Evolutionary conservation across 2,113 vertebrate genomes (phyloP), one percentile per base, ranked within the genome.

Genomic region (Tonatia bakeri): DNA sequence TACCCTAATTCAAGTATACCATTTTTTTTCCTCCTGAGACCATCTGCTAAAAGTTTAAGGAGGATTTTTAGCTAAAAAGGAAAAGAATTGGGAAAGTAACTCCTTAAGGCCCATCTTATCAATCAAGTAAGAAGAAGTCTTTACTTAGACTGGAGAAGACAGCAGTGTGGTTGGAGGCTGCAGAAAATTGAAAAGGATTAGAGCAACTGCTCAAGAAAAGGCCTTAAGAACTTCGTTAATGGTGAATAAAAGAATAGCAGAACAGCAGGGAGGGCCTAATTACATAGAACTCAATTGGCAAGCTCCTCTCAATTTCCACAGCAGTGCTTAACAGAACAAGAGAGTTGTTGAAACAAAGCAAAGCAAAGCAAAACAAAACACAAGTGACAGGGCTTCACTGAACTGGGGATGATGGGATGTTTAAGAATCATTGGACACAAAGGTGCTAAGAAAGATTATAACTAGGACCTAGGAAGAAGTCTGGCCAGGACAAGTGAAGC

Each of bases 191-290:
- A 75, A 80, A 85, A 31, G 15, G 67, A 76, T 86, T 87, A 90
- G 28, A 96, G 80, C 28, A 92, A 94, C 59, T 77, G 47, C 76
- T 79, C 33, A 89, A 96, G 77, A 91, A 96, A 97, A 89, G 38
- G 28, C 77, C 91, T 76, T 90, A 86, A 73, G 77, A 97, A 97
- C 73, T 95, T 59, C 47, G 84, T 89, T 95, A 95, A 89, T 16
- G 56, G 36, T n/a, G 26, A 94, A 88, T 91, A 83, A 94, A 91
- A 89, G 73, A 50, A 69, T 28, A 40, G 17, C 38, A 73, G 47
- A 88, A 83, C 17, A 84, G 47, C 82, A 80, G 1, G n/a, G 52
- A 88, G 64, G 61, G 15, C 50, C n/a, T 91, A 96, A 91, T 89
- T 91, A 45, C 47, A 83, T 19, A 33, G n/a, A 94, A 91, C 26